Evolutionary conservation across 2,888 invertebrate genomes (phyloP).

Genomic region (Cordilura impudica): DNA sequence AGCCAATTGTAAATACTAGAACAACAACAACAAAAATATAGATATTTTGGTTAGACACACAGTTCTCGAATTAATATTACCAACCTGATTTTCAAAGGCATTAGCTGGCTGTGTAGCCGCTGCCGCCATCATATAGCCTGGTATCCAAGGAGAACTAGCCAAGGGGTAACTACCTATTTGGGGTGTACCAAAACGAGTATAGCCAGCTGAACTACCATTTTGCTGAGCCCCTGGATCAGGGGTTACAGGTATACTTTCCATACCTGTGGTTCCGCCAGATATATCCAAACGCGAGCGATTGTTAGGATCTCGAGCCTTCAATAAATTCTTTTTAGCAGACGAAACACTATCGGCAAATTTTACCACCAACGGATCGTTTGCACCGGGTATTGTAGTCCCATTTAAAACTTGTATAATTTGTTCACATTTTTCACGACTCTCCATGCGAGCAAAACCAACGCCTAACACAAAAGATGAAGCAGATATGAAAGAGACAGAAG

Average conservation of each 20-base stretch:
- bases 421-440: constrained; percentile 97
- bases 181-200: constrained; percentile 79
- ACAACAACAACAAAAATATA: not conserved
- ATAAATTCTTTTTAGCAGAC: constrained; percentile 90
- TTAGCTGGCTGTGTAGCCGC: constrained; percentile 81
- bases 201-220: constrained; percentile 78
- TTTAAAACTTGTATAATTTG: constrained; percentile 96
- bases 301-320: constrained; percentile 82
- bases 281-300: constrained; percentile 83
- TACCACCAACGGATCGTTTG: constrained; percentile 95
- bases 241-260: constrained; percentile 78
- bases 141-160: constrained; percentile 83
- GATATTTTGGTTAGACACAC: not conserved
- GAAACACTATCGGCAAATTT: constrained; percentile 97
- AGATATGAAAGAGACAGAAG: too few relatives aligned
- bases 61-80: not conserved
- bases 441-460: constrained; percentile 93
- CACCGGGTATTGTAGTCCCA: constrained; percentile 91
- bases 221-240: constrained; percentile 77
- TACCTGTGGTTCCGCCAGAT: constrained; percentile 71
- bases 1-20: constrained; percentile 78
- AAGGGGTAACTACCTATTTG: constrained; percentile 83
- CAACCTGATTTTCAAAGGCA: constrained; percentile 79
- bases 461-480: constrained; percentile 72
- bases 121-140: constrained; percentile 83